A percentile compares a stretch with the other conserved stretches of the same genome.
phyloP scores from a whole-genome alignment of 2,113 vertebrate species.

The Emydocephalus ijimae region DNA sequence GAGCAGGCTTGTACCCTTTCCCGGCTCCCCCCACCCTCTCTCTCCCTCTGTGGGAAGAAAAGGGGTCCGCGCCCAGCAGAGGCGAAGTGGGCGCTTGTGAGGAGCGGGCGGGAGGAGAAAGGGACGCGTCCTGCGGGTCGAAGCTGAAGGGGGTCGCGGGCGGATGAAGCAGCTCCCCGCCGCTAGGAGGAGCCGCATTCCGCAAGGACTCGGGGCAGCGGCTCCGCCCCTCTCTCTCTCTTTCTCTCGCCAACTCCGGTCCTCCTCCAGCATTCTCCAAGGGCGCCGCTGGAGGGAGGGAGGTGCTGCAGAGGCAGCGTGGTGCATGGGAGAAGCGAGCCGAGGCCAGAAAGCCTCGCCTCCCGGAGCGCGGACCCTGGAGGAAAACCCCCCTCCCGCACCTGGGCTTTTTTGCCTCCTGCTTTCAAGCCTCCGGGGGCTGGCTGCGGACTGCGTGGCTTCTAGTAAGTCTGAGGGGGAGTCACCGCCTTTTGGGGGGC shows the following conservation, averaged over 20 bases:
- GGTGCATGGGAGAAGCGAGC: conserved; percentile 10
- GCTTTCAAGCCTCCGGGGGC: background rate
- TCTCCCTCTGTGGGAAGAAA: background rate
- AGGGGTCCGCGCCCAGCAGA: conserved; percentile 15
- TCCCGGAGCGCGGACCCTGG: background rate
- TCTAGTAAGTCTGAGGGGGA: conserved; percentile 34
- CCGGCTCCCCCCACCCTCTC: accelerated
- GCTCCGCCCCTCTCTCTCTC: background rate
- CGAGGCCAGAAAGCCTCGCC: background rate
- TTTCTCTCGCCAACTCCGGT: background rate
- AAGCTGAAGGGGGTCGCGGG: background rate
- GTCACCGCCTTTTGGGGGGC: background rate
- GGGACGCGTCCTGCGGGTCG: background rate
- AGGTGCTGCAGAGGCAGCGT: background rate
- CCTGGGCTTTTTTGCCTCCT: background rate
- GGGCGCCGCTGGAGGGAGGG: conserved; percentile 22
- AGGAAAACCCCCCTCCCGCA: background rate
- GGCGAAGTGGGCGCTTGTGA: background rate
- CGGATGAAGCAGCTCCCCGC: conserved; percentile 14
- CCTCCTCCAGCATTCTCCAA: conserved; percentile 7
- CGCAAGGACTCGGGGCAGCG: conserved; percentile 31
- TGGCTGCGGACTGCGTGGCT: background rate
- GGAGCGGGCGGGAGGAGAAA: background rate
- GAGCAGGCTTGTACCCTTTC: background rate
- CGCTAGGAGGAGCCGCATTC: conserved; percentile 27